Conservation (phyloP, 2,888 invertebrate genomes). For the Campoplex capitator region DNA sequence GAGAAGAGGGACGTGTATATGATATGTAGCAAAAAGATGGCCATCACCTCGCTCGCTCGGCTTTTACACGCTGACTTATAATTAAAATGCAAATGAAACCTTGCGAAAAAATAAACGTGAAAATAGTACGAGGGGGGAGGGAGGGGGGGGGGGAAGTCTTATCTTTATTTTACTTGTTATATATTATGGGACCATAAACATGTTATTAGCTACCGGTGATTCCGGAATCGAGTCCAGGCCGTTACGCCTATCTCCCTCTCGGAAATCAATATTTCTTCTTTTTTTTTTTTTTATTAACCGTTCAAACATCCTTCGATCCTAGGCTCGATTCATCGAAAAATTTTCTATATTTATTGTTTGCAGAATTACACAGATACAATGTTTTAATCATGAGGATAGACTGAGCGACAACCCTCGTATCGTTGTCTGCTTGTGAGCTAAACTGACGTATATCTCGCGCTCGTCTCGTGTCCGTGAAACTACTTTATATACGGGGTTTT, state of each 20-base stretch:
- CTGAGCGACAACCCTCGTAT: neutral
- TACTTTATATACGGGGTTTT: neutral
- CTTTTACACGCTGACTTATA: conserved; percentile 29
- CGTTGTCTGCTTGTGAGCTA: neutral
- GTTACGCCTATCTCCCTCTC: no score
- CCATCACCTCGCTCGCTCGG: neutral
- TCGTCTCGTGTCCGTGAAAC: conserved; percentile 33
- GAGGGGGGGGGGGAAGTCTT: neutral
- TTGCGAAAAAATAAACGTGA: conserved; percentile 18
- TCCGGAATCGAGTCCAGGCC: neutral
- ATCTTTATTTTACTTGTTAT: conserved; percentile 1
- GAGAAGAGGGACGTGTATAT: conserved; percentile 25
- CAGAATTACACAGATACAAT: neutral
- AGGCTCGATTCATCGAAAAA: neutral
- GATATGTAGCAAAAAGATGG: conserved; percentile 37
- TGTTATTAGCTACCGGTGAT: conserved; percentile 35
- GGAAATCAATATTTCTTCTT: neutral
- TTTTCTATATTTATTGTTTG: conserved; percentile 5
- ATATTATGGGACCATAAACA: neutral
- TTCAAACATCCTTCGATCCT: conserved; percentile 13
- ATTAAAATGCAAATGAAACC: conserved; percentile 61
- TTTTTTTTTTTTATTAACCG: neutral
- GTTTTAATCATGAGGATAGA: conserved; percentile 12
- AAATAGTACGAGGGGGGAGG: neutral
- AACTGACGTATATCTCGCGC: conserved; percentile 50